These are phyloP conservation scores for Athripsodes cinereus DNA, from an alignment of 2,888 invertebrate genomes.

Conservation along the genomic window DNA sequence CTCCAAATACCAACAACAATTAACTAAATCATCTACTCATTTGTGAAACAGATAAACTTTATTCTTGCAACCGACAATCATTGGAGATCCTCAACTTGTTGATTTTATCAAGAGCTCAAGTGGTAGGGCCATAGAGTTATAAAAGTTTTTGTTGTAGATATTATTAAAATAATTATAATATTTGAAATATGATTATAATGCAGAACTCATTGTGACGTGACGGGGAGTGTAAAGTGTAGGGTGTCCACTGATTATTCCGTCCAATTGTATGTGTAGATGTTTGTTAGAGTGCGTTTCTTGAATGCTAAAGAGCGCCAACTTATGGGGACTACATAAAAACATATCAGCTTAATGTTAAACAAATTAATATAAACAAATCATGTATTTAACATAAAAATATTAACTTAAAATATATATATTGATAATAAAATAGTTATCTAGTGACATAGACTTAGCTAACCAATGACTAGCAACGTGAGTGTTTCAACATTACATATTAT, in stretches of 20 bases:
- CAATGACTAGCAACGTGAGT: slow-evolving; percentile 24
- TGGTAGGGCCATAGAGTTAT: too few relatives aligned
- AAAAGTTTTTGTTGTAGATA: too few relatives aligned
- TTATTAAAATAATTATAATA: background rate
- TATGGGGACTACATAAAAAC: slow-evolving; percentile 65
- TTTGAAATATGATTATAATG: background rate
- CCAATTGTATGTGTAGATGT: slow-evolving; percentile 50
- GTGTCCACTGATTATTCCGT: slow-evolving; percentile 51
- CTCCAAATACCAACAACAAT: too few relatives aligned
- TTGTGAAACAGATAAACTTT: too few relatives aligned
- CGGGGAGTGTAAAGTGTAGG: background rate
- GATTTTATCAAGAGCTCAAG: too few relatives aligned
- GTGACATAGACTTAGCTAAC: slow-evolving; percentile 27
- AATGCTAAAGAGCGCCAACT: slow-evolving; percentile 43
- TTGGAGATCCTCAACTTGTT: background rate
- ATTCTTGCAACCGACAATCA: slow-evolving; percentile 1
- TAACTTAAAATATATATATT: slow-evolving; percentile 17
- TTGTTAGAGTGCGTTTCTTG: slow-evolving; percentile 52
- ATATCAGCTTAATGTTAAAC: slow-evolving; percentile 65
- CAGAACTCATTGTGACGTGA: background rate
- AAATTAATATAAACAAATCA: slow-evolving; percentile 43
- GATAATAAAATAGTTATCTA: slow-evolving; percentile 13
- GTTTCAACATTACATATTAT: background rate
- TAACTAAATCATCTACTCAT: too few relatives aligned
- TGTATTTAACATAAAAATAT: slow-evolving; percentile 35